Evolutionary conservation across 2,797 vertebrate species (phyloP).

Genomic region (Acipenser transmontanus): DNA sequence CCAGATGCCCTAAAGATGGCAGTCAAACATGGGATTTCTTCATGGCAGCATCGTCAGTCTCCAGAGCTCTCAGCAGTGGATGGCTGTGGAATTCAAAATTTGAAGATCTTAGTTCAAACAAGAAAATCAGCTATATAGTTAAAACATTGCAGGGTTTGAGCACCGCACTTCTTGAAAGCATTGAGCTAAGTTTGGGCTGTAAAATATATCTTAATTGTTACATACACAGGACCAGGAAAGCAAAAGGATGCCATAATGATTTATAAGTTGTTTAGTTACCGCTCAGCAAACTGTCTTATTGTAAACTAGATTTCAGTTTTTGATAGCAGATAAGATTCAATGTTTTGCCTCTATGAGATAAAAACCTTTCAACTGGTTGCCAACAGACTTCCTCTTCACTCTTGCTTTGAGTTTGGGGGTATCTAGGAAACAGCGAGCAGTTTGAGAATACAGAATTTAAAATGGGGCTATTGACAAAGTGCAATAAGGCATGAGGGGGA

Average conservation of each 20-base stretch:
- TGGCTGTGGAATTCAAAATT: slow-evolving; percentile 58
- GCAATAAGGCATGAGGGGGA: slow-evolving; percentile 95
- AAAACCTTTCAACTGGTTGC: slow-evolving; percentile 27
- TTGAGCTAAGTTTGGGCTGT: no score
- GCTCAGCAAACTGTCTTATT: slow-evolving; percentile 8
- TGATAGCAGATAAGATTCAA: slow-evolving; percentile 41
- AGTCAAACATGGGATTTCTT: slow-evolving; percentile 76
- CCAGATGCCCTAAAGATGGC: slow-evolving; percentile 88
- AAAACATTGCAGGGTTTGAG: no score
- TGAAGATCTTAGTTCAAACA: slow-evolving; percentile 36
- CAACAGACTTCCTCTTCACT: slow-evolving; percentile 22
- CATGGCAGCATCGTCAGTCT: slow-evolving; percentile 31
- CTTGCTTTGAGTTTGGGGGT: slow-evolving; percentile 58
- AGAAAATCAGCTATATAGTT: no score
- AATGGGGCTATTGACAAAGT: slow-evolving; percentile 81
- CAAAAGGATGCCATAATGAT: slow-evolving; percentile 4
- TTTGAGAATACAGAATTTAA: slow-evolving; percentile 72
- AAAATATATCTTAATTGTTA: not conserved
- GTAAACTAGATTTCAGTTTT: slow-evolving; percentile 49
- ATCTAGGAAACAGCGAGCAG: slow-evolving; percentile 72
- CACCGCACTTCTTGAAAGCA: no score
- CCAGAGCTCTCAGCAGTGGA: slow-evolving; percentile 54
- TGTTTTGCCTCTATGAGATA: not conserved
- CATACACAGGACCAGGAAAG: slow-evolving; percentile 14
- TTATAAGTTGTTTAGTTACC: slow-evolving; percentile 12